Evolutionary conservation across 1,140 invertebrate genomes (phyloP).

Genomic region (Hylaeus anthracinus): DNA sequence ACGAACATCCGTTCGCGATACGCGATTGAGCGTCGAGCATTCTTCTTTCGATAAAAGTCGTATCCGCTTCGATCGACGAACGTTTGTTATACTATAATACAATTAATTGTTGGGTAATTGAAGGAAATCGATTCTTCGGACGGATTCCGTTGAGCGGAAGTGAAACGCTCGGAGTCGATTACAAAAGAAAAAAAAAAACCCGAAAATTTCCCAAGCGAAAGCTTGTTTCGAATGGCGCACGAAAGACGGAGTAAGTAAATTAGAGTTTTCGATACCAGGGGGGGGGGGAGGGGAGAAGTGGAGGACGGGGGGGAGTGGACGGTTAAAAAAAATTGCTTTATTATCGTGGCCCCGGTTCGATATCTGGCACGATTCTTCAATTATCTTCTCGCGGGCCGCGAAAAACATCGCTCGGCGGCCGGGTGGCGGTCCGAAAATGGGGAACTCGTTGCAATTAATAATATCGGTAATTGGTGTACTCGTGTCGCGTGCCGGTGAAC

Average conservation of each 20-base stretch:
- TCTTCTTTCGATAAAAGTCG: background rate
- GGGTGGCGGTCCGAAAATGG: conserved; percentile 47
- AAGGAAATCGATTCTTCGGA: background rate
- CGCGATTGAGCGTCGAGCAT: background rate
- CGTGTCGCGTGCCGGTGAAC: conserved; percentile 66
- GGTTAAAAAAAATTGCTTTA: too few species aligned
- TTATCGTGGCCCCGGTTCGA: background rate
- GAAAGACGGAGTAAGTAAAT: background rate
- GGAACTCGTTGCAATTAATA: conserved; percentile 68
- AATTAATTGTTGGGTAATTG: too few species aligned
- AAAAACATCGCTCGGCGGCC: conserved; percentile 4
- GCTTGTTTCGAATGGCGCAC: too few species aligned
- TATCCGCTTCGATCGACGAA: background rate
- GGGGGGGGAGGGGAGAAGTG: background rate
- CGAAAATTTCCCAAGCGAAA: background rate
- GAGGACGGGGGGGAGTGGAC: too few species aligned
- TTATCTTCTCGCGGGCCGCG: conserved; percentile 13
- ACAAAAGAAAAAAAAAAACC: background rate
- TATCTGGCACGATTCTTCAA: conserved; percentile 18
- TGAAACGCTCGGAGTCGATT: background rate
- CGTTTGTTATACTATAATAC: background rate
- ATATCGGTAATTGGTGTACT: conserved; percentile 67
- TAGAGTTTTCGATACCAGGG: background rate
- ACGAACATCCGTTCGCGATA: background rate
- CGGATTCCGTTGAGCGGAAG: background rate